Percentiles rank a stretch among this genome's conserved stretches.
Conservation (phyloP, 2,113 vertebrate species). For the Misgurnus mizolepis region DNA sequence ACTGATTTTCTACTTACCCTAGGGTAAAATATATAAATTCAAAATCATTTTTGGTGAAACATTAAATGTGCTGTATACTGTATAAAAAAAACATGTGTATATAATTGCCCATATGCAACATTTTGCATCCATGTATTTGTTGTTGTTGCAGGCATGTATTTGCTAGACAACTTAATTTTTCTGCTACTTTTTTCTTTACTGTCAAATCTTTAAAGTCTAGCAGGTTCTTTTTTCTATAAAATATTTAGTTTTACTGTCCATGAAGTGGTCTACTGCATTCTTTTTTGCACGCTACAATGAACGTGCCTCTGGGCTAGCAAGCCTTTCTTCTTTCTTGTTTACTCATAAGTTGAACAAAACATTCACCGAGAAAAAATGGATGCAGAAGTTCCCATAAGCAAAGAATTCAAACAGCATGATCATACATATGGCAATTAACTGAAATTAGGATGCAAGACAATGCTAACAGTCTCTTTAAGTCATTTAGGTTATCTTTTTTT, state of each 20-base stretch:
- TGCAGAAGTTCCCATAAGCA: too few relatives aligned
- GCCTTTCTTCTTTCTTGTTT: neutral
- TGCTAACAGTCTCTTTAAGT: too few relatives aligned
- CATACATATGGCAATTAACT: too few relatives aligned
- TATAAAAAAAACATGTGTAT: too few relatives aligned
- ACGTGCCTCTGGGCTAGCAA: neutral
- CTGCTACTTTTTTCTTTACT: neutral
- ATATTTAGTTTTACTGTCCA: neutral
- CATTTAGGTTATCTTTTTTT: too few relatives aligned
- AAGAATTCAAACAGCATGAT: too few relatives aligned
- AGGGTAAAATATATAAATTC: too few relatives aligned
- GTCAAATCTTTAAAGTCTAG: neutral
- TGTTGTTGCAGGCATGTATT: neutral
- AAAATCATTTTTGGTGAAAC: too few relatives aligned
- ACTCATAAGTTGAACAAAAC: slow-evolving; percentile 8
- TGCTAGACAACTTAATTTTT: neutral
- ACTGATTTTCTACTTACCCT: too few relatives aligned
- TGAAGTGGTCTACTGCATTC: neutral
- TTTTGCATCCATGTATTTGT: neutral
- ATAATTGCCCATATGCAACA: too few relatives aligned
- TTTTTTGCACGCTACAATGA: neutral
- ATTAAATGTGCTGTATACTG: too few relatives aligned
- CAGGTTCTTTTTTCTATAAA: slow-evolving; percentile 2
- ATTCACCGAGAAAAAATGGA: neutral
- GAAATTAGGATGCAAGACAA: too few relatives aligned